Evolutionary conservation across 2,888 invertebrate species (phyloP).

Genomic region (Hirtodrosophila histrioides): DNA sequence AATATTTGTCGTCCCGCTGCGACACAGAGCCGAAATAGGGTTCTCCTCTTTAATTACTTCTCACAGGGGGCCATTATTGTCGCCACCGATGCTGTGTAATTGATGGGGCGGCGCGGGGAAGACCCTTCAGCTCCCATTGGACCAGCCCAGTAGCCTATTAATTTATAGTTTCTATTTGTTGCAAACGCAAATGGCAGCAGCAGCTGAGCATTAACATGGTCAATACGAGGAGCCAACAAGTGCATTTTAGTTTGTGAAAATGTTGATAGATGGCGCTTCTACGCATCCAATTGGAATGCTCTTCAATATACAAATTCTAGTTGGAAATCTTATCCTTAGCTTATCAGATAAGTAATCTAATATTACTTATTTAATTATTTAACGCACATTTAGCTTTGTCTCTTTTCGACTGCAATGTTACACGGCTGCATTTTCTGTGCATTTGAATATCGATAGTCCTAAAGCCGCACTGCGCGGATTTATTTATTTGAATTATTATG

Average conservation of each 20-base stretch:
- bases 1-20: slow-evolving; percentile 66
- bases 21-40: slow-evolving; percentile 30
- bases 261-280: slow-evolving; percentile 30
- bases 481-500: too few species aligned
- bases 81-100: slow-evolving; percentile 2
- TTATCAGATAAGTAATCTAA: too few species aligned
- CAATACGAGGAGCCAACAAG: slow-evolving; percentile 7
- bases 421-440: too few species aligned
- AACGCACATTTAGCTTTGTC: too few species aligned
- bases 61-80: slow-evolving; percentile 54
- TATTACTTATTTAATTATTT: neutral
- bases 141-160: slow-evolving; percentile 23
- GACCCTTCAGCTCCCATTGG: neutral
- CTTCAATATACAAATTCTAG: too few species aligned
- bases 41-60: slow-evolving; percentile 63
- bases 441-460: too few species aligned
- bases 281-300: slow-evolving; percentile 8
- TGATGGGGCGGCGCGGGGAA: too few species aligned
- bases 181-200: slow-evolving; percentile 27
- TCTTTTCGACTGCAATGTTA: too few species aligned
- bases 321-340: too few species aligned
- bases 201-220: slow-evolving; percentile 23
- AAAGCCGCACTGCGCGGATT: too few species aligned
- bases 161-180: slow-evolving; percentile 44
- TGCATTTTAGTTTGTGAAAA: slow-evolving; percentile 1